Percentiles rank a stretch among this genome's conserved stretches.
Conservation (phyloP, 2,113 vertebrate species). For the Cariama cristata region DNA sequence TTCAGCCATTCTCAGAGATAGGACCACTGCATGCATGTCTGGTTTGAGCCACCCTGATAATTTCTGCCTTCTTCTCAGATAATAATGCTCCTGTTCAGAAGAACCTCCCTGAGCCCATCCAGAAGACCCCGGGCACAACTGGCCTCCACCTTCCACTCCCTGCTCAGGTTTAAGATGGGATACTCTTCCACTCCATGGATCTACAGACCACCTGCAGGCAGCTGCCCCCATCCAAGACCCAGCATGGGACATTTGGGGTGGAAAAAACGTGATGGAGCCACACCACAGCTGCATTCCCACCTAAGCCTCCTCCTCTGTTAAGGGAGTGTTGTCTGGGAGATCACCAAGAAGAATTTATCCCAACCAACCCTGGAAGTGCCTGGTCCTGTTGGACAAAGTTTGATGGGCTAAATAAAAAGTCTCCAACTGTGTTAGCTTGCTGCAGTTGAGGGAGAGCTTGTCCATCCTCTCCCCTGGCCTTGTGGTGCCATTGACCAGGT, state of each 20-base stretch:
- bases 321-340: neutral
- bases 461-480: neutral
- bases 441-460: neutral
- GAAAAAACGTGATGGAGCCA: neutral
- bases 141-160: neutral
- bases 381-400: neutral
- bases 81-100: neutral
- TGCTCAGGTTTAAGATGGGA: neutral
- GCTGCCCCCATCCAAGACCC: neutral
- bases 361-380: neutral
- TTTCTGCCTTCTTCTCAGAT: neutral
- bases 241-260: fast-evolving
- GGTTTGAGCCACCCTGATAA: neutral
- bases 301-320: neutral
- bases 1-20: neutral
- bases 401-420: neutral
- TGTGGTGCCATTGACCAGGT: neutral
- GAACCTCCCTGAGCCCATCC: neutral
- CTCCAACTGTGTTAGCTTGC: neutral
- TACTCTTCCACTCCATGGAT: neutral
- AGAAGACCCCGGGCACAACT: neutral
- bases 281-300: neutral
- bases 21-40: neutral
- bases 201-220: neutral
- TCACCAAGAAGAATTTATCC: neutral